These are phyloP conservation scores for Todiramphus chloris DNA, from an alignment of 2,113 vertebrate genomes.

Conservation along the genomic window DNA sequence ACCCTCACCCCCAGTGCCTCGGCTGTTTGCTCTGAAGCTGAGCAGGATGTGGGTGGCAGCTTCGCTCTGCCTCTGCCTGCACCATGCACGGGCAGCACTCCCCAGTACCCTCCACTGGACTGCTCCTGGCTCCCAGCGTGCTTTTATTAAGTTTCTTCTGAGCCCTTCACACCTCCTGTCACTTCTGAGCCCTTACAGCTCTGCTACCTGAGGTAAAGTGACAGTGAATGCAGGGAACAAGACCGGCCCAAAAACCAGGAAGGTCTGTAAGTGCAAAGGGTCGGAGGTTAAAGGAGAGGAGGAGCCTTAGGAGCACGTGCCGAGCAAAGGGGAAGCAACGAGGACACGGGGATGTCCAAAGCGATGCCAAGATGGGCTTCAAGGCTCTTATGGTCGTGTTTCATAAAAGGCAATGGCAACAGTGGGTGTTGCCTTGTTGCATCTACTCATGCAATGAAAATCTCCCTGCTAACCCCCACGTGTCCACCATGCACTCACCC, in stretches of 20 bases:
- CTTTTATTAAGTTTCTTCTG: neutral
- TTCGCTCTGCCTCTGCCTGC: neutral
- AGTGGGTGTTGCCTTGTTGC: neutral
- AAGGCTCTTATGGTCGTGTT: fast-evolving
- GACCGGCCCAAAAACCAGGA: neutral
- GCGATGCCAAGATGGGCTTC: neutral
- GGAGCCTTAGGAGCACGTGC: neutral
- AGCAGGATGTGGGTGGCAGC: neutral
- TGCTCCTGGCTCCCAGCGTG: neutral
- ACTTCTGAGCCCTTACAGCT: neutral
- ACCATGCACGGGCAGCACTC: neutral
- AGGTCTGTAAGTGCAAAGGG: neutral
- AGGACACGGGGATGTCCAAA: neutral
- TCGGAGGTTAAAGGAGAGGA: neutral
- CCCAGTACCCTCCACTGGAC: fast-evolving
- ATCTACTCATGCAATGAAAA: neutral
- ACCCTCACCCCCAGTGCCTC: fast-evolving
- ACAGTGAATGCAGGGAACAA: neutral
- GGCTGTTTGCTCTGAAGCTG: neutral
- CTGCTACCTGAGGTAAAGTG: neutral
- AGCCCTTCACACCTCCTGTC: fast-evolving
- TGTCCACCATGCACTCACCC: fast-evolving
- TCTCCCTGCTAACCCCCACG: neutral
- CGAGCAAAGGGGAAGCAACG: neutral
- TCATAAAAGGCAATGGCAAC: neutral